Percentiles rank a stretch among this genome's conserved stretches.
phyloP scores from a whole-genome alignment of 2,888 invertebrate species.

The Conchocele bisecta region DNA sequence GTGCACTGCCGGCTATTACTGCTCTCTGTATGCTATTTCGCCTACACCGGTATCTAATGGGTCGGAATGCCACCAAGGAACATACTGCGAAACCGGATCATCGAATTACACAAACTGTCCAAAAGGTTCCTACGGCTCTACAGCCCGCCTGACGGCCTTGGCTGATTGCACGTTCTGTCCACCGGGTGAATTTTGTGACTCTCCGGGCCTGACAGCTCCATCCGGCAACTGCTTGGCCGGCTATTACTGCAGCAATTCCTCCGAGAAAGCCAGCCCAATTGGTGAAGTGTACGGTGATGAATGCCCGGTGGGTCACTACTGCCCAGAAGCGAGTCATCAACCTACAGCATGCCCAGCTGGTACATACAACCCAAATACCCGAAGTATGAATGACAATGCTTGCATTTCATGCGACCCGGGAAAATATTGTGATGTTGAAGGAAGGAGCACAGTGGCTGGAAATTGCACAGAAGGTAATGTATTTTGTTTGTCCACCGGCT shows the following conservation, averaged over 20 bases:
- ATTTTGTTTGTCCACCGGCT: no score
- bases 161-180: constrained; percentile 78
- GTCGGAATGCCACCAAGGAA: constrained; percentile 77
- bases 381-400: constrained; percentile 66
- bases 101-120: constrained; percentile 74
- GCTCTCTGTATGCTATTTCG: constrained; percentile 69
- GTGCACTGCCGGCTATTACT: constrained; percentile 78
- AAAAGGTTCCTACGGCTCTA: constrained; percentile 78
- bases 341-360: constrained; percentile 77
- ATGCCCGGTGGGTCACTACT: constrained; percentile 79
- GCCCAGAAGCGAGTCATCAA: constrained; percentile 73
- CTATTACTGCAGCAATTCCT: constrained; percentile 78
- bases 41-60: constrained; percentile 69
- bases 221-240: constrained; percentile 78
- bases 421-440: constrained; percentile 76
- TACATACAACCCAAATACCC: constrained; percentile 75
- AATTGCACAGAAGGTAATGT: constrained; percentile 67
- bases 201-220: constrained; percentile 70
- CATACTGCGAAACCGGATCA: constrained; percentile 75
- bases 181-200: constrained; percentile 78
- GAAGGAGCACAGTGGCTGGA: constrained; percentile 69
- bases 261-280: constrained; percentile 76
- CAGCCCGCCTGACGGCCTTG: constrained; percentile 70
- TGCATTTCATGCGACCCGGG: constrained; percentile 79
- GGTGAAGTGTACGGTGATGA: constrained; percentile 77